phyloP scores from a whole-genome alignment of 2,888 invertebrate species.

The Tyria jacobaeae region DNA sequence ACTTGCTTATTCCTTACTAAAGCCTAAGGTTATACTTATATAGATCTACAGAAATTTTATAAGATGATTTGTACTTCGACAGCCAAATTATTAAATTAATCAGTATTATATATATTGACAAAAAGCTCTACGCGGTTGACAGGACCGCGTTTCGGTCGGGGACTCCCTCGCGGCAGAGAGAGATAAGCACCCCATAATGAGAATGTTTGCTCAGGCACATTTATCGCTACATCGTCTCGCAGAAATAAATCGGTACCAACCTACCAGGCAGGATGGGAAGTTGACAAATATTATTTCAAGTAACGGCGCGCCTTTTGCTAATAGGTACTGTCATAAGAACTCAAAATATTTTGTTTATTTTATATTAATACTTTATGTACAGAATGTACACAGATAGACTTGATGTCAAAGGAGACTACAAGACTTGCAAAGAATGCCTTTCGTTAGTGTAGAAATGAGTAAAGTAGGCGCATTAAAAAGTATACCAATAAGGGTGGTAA shows the following conservation, averaged over 20 bases:
- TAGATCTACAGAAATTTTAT: too few relatives aligned
- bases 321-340: neutral
- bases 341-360: too few relatives aligned
- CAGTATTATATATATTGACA: neutral
- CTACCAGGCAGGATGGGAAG: slow-evolving; percentile 80
- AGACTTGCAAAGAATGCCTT: too few relatives aligned
- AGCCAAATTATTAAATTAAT: neutral
- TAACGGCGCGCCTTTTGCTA: slow-evolving; percentile 6
- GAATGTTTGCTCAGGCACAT: slow-evolving; percentile 77
- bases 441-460: too few relatives aligned
- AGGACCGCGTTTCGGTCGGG: slow-evolving; percentile 53
- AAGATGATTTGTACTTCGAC: neutral
- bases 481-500: too few relatives aligned
- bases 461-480: too few relatives aligned
- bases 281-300: slow-evolving; percentile 69
- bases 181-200: slow-evolving; percentile 76
- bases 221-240: slow-evolving; percentile 74
- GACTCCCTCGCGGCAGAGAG: slow-evolving; percentile 65
- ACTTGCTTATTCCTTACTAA: too few relatives aligned
- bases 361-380: too few relatives aligned
- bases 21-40: too few relatives aligned
- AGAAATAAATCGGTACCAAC: slow-evolving; percentile 80
- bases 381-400: too few relatives aligned
- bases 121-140: slow-evolving; percentile 28
- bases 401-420: too few relatives aligned